Evolutionary conservation across 2,113 vertebrate genomes (phyloP).

Genomic region (Heptranchias perlo): DNA sequence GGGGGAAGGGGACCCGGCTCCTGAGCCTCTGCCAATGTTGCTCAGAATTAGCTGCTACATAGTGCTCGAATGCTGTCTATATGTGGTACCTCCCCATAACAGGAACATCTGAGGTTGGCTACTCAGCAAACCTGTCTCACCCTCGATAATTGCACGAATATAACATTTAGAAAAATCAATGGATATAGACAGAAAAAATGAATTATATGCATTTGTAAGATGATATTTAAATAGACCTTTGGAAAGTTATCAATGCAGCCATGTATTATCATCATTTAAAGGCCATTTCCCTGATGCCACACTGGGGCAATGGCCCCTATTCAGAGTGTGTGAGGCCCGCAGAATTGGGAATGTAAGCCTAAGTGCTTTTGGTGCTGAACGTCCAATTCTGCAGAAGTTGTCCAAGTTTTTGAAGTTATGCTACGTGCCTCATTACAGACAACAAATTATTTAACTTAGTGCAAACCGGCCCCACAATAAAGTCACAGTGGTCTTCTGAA

Average conservation of each 20-base stretch:
- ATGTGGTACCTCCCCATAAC: neutral
- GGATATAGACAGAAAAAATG: neutral
- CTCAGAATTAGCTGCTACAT: neutral
- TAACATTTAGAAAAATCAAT: neutral
- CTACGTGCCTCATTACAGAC: neutral
- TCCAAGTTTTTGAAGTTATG: neutral
- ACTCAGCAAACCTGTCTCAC: neutral
- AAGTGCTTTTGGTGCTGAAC: neutral
- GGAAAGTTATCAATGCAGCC: neutral
- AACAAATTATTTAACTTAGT: too few relatives aligned
- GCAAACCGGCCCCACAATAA: too few relatives aligned
- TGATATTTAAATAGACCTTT: neutral
- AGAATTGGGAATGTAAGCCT: neutral
- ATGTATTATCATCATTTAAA: neutral
- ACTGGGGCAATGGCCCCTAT: neutral
- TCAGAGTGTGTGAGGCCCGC: neutral
- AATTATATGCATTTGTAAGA: neutral
- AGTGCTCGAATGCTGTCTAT: neutral
- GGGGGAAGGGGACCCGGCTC: neutral
- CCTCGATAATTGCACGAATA: neutral
- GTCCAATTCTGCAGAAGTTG: neutral
- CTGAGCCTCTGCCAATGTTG: neutral
- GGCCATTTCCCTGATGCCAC: neutral
- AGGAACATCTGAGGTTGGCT: neutral
- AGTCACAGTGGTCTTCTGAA: neutral